These are phyloP conservation scores for Holothuria leucospilota DNA, from an alignment of 53 echinoderm and acorn worm genomes.

Conservation along the genomic window DNA sequence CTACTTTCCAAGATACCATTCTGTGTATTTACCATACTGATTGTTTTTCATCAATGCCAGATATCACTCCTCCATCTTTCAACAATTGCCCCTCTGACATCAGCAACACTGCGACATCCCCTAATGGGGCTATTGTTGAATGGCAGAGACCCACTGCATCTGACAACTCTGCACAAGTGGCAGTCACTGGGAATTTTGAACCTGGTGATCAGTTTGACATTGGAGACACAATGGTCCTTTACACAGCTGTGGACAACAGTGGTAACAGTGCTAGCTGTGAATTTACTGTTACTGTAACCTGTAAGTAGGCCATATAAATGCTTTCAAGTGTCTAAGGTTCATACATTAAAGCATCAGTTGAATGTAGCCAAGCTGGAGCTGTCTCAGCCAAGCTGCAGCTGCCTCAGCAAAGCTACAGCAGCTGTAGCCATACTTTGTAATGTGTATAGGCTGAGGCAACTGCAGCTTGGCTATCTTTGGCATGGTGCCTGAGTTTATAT, in stretches of 20 bases:
- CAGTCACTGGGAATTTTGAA: background rate
- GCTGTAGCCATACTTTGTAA: no score
- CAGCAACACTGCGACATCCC: background rate
- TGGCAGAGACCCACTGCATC: slow-evolving; percentile 6
- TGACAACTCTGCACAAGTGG: slow-evolving; percentile 35
- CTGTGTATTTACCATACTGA: background rate
- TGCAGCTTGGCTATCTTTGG: no score
- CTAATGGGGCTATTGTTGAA: background rate
- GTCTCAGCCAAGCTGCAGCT: no score
- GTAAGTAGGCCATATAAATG: background rate
- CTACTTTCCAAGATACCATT: background rate
- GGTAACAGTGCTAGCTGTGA: slow-evolving; percentile 8
- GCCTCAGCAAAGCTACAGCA: no score
- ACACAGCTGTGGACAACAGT: slow-evolving; percentile 25
- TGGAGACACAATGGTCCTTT: background rate
- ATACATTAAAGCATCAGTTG: background rate
- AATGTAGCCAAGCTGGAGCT: no score
- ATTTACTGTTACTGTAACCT: background rate
- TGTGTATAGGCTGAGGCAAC: no score
- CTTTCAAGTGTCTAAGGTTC: background rate
- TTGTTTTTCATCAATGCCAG: background rate
- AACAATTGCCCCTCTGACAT: slow-evolving; percentile 22
- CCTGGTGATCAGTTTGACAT: slow-evolving; percentile 3
- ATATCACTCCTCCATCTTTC: slow-evolving; percentile 20
- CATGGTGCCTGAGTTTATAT: no score